These are phyloP conservation scores for Rousettus leschenaultii DNA, from an alignment of 2,113 vertebrate species.

Conservation along the genomic window DNA sequence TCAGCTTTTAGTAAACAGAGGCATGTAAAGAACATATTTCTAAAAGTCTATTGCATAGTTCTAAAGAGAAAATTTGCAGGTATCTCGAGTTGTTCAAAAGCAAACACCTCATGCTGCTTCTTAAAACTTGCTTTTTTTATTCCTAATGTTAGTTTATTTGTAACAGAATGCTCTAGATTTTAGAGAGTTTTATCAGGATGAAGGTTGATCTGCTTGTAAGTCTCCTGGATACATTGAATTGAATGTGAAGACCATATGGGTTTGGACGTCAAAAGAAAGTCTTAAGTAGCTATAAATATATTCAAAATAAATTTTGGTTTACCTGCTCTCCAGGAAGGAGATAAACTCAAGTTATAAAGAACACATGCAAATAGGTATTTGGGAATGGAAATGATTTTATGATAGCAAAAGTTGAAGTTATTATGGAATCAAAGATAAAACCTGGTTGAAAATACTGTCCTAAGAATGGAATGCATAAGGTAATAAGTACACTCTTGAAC, in stretches of 20 bases:
- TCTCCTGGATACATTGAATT: neutral
- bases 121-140: neutral
- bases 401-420: neutral
- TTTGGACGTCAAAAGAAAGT: neutral
- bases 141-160: neutral
- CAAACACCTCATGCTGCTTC: neutral
- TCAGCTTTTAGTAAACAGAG: neutral
- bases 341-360: neutral
- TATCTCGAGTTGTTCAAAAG: neutral
- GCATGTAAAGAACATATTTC: neutral
- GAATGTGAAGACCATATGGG: neutral
- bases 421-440: neutral
- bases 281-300: neutral
- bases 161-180: neutral
- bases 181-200: neutral
- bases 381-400: neutral
- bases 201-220: neutral
- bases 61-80: neutral
- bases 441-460: neutral
- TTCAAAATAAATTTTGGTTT: neutral
- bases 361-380: neutral
- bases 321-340: neutral
- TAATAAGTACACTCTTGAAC: neutral
- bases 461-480: neutral
- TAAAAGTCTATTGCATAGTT: neutral